Evolutionary conservation across 2,113 vertebrate genomes (phyloP).

Genomic region (Petroica traversi): DNA sequence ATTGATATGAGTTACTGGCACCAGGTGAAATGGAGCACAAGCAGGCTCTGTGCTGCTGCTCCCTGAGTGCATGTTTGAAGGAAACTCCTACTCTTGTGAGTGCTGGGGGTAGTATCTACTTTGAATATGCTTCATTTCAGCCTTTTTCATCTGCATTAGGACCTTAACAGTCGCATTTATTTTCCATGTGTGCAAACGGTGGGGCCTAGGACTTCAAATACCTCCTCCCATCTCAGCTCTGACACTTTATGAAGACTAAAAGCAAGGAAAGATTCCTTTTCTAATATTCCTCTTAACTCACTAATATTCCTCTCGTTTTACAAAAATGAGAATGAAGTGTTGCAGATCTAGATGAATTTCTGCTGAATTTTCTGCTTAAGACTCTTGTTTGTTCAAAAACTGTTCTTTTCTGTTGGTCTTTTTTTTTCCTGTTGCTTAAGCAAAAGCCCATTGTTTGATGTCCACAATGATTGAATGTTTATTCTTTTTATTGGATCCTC

Average conservation of each 20-base stretch:
- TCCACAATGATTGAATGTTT: conserved; percentile 55
- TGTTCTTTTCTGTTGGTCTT: not conserved
- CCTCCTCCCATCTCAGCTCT: not conserved
- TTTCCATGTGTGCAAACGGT: not conserved
- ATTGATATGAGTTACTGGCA: not conserved
- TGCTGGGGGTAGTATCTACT: not conserved
- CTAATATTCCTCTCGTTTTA: not conserved
- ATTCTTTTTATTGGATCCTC: conserved; percentile 70
- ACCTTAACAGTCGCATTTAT: not conserved
- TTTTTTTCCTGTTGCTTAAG: not conserved
- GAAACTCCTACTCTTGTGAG: not conserved
- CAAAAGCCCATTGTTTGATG: not conserved
- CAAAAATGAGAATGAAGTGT: not conserved
- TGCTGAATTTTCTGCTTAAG: not conserved
- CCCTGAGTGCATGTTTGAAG: not conserved
- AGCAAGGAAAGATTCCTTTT: not conserved
- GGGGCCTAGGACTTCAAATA: not conserved
- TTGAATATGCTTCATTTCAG: not conserved
- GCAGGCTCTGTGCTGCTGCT: not conserved
- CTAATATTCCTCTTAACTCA: not conserved
- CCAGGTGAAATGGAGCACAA: not conserved
- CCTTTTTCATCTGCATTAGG: not conserved
- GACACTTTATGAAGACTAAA: not conserved
- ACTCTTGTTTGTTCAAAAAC: not conserved
- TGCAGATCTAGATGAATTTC: not conserved